Evolutionary conservation across 1,140 invertebrate species (phyloP), one percentile per base, ranked within the genome.

Genomic region (Drosophila littoralis): DNA sequence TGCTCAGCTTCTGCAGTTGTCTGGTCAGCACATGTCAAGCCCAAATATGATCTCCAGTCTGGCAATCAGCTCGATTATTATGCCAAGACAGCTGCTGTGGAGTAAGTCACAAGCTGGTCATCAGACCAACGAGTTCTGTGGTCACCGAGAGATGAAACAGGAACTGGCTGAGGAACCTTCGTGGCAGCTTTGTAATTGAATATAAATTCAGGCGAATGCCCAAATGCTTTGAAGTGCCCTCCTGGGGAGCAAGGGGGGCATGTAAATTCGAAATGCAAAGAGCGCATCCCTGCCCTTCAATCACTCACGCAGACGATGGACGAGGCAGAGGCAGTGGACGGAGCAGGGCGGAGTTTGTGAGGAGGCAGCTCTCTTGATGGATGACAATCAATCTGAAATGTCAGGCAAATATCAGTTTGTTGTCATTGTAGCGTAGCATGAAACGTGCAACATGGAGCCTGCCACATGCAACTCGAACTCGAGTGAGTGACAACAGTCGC

Each of bases 321-420:
- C 51, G 74, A 68, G 52, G 46, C 7, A 6, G 17, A 12, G 46
- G 6, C 22, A 3, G 22, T 22, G 22, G 22, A 22, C 3, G 22
- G n/a, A n/a, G n/a, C n/a, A 22, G 22, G 0, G 1, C 22, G 22
- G 4, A 46, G 43, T 8, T 38, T 45, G 28, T 13, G 51, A 36
- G 40, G 46, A 40, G 48, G 55, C 78, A 76, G 67, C 78, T 79
- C 70, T 52, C 74, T 77, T 91, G 89, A 91, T 91, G 89, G 88
- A 91, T 91, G 89, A 91, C 90, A 91, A 91, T 91, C 89, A 91
- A 91, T 91, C 84, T 91, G 81, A 91, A 91, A 90, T 91, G 89
- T 91, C 89, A 85, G 81, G 83, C 89, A 89, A 91, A 91, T 91
- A 89, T 89, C 85, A 91, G 90, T 85, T 91, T 89, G 82, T 86